Evolutionary conservation across 2,797 vertebrate species (phyloP), one percentile per base, ranked within the genome.

Genomic region (Mormyrus proboscirostris): DNA sequence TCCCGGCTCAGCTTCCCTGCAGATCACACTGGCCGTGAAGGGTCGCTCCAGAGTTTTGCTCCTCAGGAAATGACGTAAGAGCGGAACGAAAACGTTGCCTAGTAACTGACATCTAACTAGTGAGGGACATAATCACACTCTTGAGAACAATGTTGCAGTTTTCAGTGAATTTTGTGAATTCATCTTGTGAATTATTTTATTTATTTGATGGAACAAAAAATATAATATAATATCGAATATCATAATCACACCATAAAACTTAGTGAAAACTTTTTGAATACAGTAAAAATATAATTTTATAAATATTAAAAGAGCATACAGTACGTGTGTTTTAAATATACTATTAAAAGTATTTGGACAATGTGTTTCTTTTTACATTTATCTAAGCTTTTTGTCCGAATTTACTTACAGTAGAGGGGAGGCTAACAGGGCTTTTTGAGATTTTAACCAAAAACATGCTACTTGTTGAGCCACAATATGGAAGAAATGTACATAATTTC

Each of bases 61-160:
- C 73, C 89, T 69, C 86, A 93, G 95, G 96, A 95, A 95, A 93
- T 96, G 95, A 96, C 96, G 96, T 93, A 94, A 89, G 83, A 50
- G 89, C 88, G 90, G 91, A 90, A 90, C 84, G 89, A 87, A 76
- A 69, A 73, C 33, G 84, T 94, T 95, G 94, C 95, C 93, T 94
- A 93, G 95, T 92, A 95, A 96, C 96, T 90, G 92, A 94, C 91
- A 94, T 92, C 90, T 25, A 62, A 65, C 49, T 55, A 86, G 29
- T 41, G 14, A 62, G 62, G 83, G 10, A 47, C 83, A 50, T 50
- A 69, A 25, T 73, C 87, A 55, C 57, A 10, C 57, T 47, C 29
- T 29, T 41, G 88, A 89, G 59, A 49, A 14, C 25, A 87, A 29
- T 3, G 51, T 59, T 38, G 29, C 86, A 38, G 25, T 57, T 57